Evolutionary conservation across 2,113 vertebrate genomes (phyloP), one percentile per base, ranked within the genome.

Genomic region (Puma concolor): DNA sequence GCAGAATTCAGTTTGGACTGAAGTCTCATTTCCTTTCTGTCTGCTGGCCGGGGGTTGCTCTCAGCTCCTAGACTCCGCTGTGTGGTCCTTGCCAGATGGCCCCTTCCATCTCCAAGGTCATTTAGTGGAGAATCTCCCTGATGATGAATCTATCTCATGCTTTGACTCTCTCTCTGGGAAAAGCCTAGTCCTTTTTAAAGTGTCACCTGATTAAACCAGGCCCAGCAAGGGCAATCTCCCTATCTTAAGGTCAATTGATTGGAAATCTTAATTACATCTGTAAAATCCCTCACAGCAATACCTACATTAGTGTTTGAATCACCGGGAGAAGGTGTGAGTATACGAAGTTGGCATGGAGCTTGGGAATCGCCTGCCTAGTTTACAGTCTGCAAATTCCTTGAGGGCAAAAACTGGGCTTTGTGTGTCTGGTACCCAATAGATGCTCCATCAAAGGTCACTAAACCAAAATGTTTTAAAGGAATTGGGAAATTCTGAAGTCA

Each of bases 391-490:
- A 93, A 88, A 48, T 57, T 88, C 60, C 31, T 74, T 23, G 10
- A 84, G 27, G 64, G 52, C 69, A 71, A 76, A 91, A 64, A 44
- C 27, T 48, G 29, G 38, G 38, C 77, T 76, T 21, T 29, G 3
- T 91, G 13, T 36, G 41, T 54, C 84, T 36, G 71, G 25, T 94
- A 85, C 44, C 79, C 27, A 87, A 31, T 2, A 69, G 52, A 60
- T 67, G 12, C 3, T 74, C 36, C 25, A 74, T 50, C 82, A 33
- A 63, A 82, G 6, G 36, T 96, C 71, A 82, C 33, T 86, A 50
- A 91, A 48, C 9, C 67, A 33, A 91, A 57, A 6, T 84, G n/a
- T 92, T 81, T 97, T 83, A 54, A 92, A 89, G 21, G 67, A 76
- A 82, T 36, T 19, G 15, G 52, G 19, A 95, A 63, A 36, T 88